These are phyloP conservation scores for Ceraclea dissimilis DNA, from an alignment of 2,888 invertebrate species.

Conservation along the genomic window DNA sequence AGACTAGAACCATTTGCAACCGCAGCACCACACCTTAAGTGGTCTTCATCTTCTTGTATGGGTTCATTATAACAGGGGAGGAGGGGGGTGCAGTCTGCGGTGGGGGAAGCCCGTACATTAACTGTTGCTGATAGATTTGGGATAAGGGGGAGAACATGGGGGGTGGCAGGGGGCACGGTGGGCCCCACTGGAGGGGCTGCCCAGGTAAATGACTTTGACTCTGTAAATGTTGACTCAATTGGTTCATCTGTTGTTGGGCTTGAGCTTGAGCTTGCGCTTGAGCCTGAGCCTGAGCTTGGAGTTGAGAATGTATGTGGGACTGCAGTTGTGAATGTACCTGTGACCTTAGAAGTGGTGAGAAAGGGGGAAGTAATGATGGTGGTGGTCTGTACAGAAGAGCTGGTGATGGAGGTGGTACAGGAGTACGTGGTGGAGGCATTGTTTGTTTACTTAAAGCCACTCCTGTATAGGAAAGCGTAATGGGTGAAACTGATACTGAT, in stretches of 20 bases:
- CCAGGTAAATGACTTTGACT: conserved; percentile 27
- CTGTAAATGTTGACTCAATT: conserved; percentile 31
- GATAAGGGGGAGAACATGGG: conserved; percentile 21
- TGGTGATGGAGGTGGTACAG: conserved; percentile 29
- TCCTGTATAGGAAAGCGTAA: conserved; percentile 60
- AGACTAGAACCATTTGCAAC: conserved; percentile 11
- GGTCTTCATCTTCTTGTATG: conserved; percentile 88
- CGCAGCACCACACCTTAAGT: conserved; percentile 46
- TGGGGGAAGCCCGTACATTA: conserved; percentile 46
- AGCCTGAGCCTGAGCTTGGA: conserved; percentile 30
- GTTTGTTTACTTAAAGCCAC: conserved; percentile 61
- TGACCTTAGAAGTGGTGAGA: conserved; percentile 29
- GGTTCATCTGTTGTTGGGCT: conserved; percentile 32
- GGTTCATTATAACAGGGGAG: conserved; percentile 52
- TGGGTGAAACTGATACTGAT: conserved; percentile 25
- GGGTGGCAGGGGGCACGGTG: conserved; percentile 31
- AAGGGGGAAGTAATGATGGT: conserved; percentile 34
- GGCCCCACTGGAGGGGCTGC: conserved; percentile 38
- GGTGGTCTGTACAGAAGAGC: conserved; percentile 34
- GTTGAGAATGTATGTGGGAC: conserved; percentile 29
- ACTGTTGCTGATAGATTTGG: conserved; percentile 21
- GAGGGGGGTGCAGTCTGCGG: conserved; percentile 39
- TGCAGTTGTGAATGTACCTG: conserved; percentile 27
- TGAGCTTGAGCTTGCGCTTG: conserved; percentile 26
- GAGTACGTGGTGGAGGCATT: conserved; percentile 36